Percentiles rank a stretch among this genome's conserved stretches.
Conservation (phyloP, 30 jellyfish, hydroid and myxozoan species). For the Cassiopea xamachana region DNA sequence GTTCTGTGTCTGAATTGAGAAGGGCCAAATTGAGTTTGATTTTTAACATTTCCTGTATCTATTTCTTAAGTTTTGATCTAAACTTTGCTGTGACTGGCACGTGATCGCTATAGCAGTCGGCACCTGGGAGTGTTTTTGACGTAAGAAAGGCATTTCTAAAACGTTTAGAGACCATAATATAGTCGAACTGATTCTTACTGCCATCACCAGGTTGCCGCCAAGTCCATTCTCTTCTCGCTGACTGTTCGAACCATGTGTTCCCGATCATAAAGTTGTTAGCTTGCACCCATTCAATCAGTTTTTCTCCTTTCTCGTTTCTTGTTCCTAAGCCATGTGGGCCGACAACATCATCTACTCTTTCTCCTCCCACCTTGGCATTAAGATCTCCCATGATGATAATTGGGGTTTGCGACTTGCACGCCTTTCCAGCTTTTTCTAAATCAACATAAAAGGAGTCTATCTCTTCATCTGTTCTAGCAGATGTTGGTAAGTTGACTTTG, state of each 20-base stretch:
- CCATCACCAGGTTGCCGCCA: slow-evolving; percentile 34
- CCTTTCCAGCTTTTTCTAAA: not conserved
- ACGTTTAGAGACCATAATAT: slow-evolving; percentile 5
- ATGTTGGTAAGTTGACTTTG: slow-evolving; percentile 18
- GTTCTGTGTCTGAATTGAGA: not conserved
- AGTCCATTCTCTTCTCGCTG: slow-evolving; percentile 13
- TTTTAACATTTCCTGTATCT: not conserved
- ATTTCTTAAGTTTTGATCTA: not conserved
- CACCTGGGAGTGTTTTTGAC: slow-evolving; percentile 9
- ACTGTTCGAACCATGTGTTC: slow-evolving; percentile 35
- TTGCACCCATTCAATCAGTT: slow-evolving; percentile 14
- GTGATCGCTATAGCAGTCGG: slow-evolving; percentile 33
- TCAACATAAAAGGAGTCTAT: slow-evolving; percentile 1
- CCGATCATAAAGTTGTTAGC: not conserved
- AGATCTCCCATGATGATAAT: slow-evolving; percentile 24
- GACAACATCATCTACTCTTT: not conserved
- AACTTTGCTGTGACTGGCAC: not conserved
- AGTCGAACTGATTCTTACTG: slow-evolving; percentile 10
- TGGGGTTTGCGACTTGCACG: slow-evolving; percentile 11
- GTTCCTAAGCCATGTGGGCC: slow-evolving; percentile 22
- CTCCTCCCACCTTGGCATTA: slow-evolving; percentile 15
- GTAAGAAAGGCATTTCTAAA: not conserved
- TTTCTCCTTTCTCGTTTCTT: slow-evolving; percentile 31
- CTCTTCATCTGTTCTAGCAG: slow-evolving; percentile 20
- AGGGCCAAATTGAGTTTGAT: not conserved